Base-by-base conservation (phyloP, 2,113 vertebrate genomes). In the Cheirogaleus medius region DNA sequence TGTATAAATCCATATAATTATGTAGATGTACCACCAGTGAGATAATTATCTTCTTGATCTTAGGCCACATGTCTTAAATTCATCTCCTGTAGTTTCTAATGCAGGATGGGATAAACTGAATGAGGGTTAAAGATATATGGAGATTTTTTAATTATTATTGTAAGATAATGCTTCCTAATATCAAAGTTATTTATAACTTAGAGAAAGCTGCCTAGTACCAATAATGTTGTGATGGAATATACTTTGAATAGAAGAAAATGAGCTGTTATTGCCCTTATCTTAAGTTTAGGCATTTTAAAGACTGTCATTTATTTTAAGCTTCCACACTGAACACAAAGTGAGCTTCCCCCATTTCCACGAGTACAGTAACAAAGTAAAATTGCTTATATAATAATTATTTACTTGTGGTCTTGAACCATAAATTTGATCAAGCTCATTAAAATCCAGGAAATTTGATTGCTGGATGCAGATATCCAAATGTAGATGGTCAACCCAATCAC, bases 351-450 rank as follows among this genome's bases (percentile, higher is more conserved):
- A 68, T 93, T 95, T 69, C 18, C 21, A 94, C 91, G 78, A 74
- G 66, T 93, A 91, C 94, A 85, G 85, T 18, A 96, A 92, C 94
- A 85, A 89, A 66, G 18, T 89, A 56, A 97, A 91, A 89, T 71
- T 93, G 14, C 88, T 95, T 94, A 94, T 32, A 42, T 91, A 95
- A 83, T 92, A 94, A 97, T 95, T 96, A 92, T 76, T 97, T 97
- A 82, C 37, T 88, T 37, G 42, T 82, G 42, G 47, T 82, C 27
- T 96, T 94, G 39, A 95, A 83, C 25, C 20, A 95, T 74, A 91
- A 91, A 91, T 92, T 89, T 80, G 49, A 97, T 91, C 34, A 49
- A 71, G 14, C 58, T 92, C 14, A 85, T 90, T 87, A 96, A 98
- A 94, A 82, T 95, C 21, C 44, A 95, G 68, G 49, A 92, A 94